phyloP scores from a whole-genome alignment of 2,113 vertebrate species.

The Porphyrio hochstetteri region DNA sequence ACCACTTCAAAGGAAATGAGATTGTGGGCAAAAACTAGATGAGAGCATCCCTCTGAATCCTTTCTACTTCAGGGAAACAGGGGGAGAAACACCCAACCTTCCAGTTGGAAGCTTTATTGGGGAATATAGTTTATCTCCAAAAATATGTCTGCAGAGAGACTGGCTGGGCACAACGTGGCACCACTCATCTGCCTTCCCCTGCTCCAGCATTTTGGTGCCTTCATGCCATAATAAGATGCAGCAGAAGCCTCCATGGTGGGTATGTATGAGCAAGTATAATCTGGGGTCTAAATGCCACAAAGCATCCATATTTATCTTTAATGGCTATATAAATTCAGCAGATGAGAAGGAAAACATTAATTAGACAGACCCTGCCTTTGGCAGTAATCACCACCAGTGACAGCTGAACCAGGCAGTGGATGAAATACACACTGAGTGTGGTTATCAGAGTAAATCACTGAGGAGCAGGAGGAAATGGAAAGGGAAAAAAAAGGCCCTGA shows the following conservation, averaged over 20 bases:
- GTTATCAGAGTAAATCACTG: neutral
- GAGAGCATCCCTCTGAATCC: neutral
- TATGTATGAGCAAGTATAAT: neutral
- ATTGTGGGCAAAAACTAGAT: neutral
- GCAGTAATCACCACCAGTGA: neutral
- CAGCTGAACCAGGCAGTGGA: conserved; percentile 5
- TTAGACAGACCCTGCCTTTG: conserved; percentile 31
- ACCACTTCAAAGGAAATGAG: neutral
- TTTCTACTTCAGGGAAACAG: neutral
- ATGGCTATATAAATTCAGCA: conserved; percentile 5
- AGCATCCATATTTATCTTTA: neutral
- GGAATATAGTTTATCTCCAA: neutral
- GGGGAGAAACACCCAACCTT: neutral
- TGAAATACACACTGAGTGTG: neutral
- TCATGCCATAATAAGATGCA: neutral
- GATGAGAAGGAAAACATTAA: conserved; percentile 18
- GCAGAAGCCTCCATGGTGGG: neutral
- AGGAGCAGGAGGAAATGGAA: neutral
- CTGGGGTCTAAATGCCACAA: neutral
- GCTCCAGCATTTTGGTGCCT: neutral
- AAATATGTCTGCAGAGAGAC: neutral
- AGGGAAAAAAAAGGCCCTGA: neutral
- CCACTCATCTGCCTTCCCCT: neutral
- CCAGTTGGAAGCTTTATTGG: neutral
- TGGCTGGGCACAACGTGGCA: neutral